Evolutionary conservation across 2,797 vertebrate genomes (phyloP).

Genomic region (Takifugu ocellatus): DNA sequence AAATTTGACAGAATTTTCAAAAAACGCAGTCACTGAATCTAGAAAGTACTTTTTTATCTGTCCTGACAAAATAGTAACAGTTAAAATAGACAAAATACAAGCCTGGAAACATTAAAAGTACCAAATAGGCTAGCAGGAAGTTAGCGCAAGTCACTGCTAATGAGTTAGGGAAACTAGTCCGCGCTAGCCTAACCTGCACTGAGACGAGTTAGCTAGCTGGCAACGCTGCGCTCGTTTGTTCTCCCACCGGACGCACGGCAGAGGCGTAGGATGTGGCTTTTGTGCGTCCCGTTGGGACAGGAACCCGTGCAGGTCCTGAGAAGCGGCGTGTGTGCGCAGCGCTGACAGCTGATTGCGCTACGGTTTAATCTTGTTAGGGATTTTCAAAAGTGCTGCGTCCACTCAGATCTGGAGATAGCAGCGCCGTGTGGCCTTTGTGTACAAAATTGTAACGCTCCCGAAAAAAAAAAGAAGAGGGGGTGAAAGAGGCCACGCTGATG

Average conservation of each 20-base stretch:
- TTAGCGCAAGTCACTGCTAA: too few relatives aligned
- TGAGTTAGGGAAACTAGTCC: too few relatives aligned
- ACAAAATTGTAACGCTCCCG: constrained; percentile 70
- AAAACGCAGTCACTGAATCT: too few relatives aligned
- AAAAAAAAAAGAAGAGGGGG: constrained; percentile 36
- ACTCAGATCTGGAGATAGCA: constrained; percentile 78
- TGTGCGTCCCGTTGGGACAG: constrained; percentile 53
- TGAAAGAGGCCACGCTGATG: constrained; percentile 54
- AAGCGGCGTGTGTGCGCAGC: constrained; percentile 35
- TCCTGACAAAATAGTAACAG: too few relatives aligned
- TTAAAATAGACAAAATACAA: too few relatives aligned
- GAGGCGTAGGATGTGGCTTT: constrained; percentile 31
- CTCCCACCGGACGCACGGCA: constrained; percentile 5
- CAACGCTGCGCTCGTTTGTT: too few relatives aligned
- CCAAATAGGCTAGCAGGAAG: too few relatives aligned
- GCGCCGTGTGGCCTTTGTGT: constrained; percentile 72
- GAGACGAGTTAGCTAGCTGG: too few relatives aligned
- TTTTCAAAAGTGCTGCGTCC: constrained; percentile 83
- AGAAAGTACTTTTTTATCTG: too few relatives aligned
- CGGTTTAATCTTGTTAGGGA: constrained; percentile 81
- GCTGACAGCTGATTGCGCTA: constrained; percentile 75
- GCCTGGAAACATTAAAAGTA: too few relatives aligned
- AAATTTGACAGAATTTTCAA: too few relatives aligned
- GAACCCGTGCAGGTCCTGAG: constrained; percentile 31
- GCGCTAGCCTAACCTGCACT: too few relatives aligned